Base-by-base conservation (phyloP, 2,888 invertebrate genomes). In the Pegoplata infirma region DNA sequence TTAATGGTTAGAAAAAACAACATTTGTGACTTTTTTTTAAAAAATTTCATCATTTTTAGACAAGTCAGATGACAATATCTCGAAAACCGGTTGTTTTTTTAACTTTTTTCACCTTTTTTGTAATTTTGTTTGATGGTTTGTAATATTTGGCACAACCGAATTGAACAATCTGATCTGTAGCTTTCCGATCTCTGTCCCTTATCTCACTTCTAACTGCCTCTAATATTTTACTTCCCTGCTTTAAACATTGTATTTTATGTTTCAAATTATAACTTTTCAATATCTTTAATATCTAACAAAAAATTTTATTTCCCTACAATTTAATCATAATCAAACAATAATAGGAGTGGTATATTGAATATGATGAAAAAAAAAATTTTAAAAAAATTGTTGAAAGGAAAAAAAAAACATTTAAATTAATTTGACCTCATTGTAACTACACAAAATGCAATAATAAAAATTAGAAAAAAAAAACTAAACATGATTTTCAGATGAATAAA, bases 391-490 rank as follows among this genome's bases (percentile, higher is more conserved):
- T 28, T 16, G 12, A 23, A 49, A 49, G 17, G 21, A 51, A 44
- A 58, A 59, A 46, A 17, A 32, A 28, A 40, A 72, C 51, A 72
- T 67, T 68, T 49, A 53, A 73, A 73, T 77, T 73, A 68, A 73
- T 77, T 77, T 77, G 77, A 73, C 77, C 77, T 59, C 63, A 73
- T 68, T 77, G 67, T 59, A 64, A 56, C 56, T 51, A 49, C 49
- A 66, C 32, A 76, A 64, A 76, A 72, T 59, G 19, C 49, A 73
- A 76, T 66, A 72, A 59, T 64, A 69, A 56, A 63, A 69, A 25
- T 66, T 66, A 46, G 32, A 59, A 49, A 71, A 47, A 55, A 49
- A 63, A 21, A 40, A 25, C 10, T 32, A n/a, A 63, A 68, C 77
- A 72, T 68, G 63, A 77, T 53, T 66, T 71, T 59, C 71, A 53